Conservation (phyloP, 1,140 invertebrate species). For the Conopomorpha cramerella region DNA sequence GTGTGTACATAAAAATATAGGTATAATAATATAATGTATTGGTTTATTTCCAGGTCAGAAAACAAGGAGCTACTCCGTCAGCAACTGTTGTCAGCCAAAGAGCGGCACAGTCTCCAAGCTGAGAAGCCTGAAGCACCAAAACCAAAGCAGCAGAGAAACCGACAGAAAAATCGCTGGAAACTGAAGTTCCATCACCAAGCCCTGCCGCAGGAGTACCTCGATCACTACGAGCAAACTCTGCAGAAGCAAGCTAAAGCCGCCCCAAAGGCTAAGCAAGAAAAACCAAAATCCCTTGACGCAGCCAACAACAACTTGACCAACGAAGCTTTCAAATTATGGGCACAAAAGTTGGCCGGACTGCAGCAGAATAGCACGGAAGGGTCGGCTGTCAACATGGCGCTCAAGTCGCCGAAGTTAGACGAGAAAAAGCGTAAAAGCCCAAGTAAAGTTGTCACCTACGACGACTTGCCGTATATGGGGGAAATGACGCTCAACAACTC, state of each 20-base stretch:
- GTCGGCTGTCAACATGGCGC: conserved; percentile 20
- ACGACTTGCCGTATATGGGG: conserved; percentile 88
- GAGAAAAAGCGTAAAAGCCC: conserved; percentile 51
- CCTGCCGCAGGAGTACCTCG: conserved; percentile 76
- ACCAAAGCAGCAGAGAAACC: conserved; percentile 44
- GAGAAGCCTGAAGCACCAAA: conserved; percentile 26
- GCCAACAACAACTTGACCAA: conserved; percentile 49
- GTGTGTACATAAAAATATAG: too few species aligned
- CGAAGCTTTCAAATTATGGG: conserved; percentile 73
- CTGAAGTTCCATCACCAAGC: conserved; percentile 83
- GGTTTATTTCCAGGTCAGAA: conserved; percentile 31
- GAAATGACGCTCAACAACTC: conserved; percentile 87
- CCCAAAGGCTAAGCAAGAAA: conserved; percentile 15
- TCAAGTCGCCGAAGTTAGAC: conserved; percentile 15
- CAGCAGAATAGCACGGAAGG: conserved; percentile 60
- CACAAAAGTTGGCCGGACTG: conserved; percentile 71
- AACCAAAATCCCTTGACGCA: conserved; percentile 30
- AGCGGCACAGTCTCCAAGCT: conserved; percentile 22
- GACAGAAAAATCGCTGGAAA: conserved; percentile 73
- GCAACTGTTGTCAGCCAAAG: conserved; percentile 31
- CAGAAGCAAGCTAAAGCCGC: conserved; percentile 55
- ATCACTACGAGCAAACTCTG: conserved; percentile 77
- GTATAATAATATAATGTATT: too few species aligned
- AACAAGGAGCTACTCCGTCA: conserved; percentile 45
- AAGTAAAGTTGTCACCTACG: conserved; percentile 68